Conservation (phyloP, 1,140 invertebrate genomes). For the Drosophila kikkawai region DNA sequence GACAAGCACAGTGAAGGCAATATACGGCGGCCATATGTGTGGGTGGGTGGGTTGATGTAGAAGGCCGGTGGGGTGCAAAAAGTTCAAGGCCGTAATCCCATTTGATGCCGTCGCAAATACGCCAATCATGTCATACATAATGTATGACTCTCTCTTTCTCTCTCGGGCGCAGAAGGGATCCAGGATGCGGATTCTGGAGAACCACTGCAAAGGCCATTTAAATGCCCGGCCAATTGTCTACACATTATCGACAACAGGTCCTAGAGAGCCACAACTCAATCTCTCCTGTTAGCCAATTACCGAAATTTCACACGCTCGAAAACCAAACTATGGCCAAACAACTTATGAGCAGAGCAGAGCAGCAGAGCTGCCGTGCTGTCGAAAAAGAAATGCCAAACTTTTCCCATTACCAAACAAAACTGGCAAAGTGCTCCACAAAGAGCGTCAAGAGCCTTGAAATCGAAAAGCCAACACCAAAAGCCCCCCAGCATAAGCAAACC, state of each 20-base stretch:
- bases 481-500: slow-evolving; percentile 1
- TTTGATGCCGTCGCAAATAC: slow-evolving; percentile 76
- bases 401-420: slow-evolving; percentile 71
- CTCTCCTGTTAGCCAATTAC: slow-evolving; percentile 54
- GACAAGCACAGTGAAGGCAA: slow-evolving; percentile 60
- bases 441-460: slow-evolving; percentile 46
- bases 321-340: slow-evolving; percentile 44
- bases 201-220: slow-evolving; percentile 31
- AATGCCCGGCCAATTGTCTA: slow-evolving; percentile 60
- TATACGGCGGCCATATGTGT: slow-evolving; percentile 13
- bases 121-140: slow-evolving; percentile 80
- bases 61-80: slow-evolving; percentile 29
- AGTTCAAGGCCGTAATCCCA: slow-evolving; percentile 79
- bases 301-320: slow-evolving; percentile 56
- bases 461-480: slow-evolving; percentile 36
- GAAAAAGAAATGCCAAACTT: slow-evolving; percentile 57
- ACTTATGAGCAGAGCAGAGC: slow-evolving; percentile 25
- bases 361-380: slow-evolving; percentile 27
- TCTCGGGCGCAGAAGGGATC: slow-evolving; percentile 14
- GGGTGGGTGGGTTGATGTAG: slow-evolving; percentile 2
- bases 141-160: slow-evolving; percentile 46
- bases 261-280: slow-evolving; percentile 18
- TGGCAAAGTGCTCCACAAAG: slow-evolving; percentile 40
- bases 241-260: slow-evolving; percentile 60
- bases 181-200: neutral